Evolutionary conservation across 2,797 vertebrate genomes (phyloP).

Genomic region (Paedocypris micromegethes): DNA sequence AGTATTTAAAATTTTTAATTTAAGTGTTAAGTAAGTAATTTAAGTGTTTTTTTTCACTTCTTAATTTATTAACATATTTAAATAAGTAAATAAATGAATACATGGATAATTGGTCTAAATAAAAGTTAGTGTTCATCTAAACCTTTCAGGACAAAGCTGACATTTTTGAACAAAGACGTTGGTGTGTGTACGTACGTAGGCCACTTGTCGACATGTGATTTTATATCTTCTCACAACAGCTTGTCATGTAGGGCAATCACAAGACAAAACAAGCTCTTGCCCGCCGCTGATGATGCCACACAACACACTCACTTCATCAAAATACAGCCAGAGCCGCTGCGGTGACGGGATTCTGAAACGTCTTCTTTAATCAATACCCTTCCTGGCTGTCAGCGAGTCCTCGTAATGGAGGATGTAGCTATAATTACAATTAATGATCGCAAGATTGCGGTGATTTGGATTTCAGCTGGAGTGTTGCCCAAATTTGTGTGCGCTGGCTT

Average conservation of each 20-base stretch:
- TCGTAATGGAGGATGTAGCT: constrained; percentile 37
- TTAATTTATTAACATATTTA: not conserved
- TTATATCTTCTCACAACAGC: constrained; percentile 25
- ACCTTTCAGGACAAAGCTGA: too few species aligned
- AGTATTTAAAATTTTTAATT: too few species aligned
- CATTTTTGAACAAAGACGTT: not conserved
- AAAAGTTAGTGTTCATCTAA: not conserved
- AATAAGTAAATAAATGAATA: constrained; percentile 5
- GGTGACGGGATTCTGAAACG: constrained; percentile 18
- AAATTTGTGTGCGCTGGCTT: constrained; percentile 32
- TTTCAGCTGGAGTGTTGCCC: constrained; percentile 36
- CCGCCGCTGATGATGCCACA: too few species aligned
- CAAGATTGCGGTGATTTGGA: constrained; percentile 38
- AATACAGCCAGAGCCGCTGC: constrained; percentile 12
- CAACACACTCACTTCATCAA: not conserved
- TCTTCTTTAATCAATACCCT: constrained; percentile 37
- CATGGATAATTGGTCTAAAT: constrained; percentile 1
- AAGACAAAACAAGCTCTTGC: constrained; percentile 7
- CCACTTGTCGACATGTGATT: constrained; percentile 18
- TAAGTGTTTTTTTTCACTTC: too few species aligned
- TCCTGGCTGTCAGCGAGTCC: constrained; percentile 35
- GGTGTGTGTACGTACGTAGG: constrained; percentile 19
- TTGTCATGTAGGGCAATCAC: constrained; percentile 28
- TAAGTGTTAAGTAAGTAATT: too few species aligned
- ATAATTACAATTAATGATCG: constrained; percentile 41